Evolutionary conservation across 2,888 invertebrate species (phyloP).

Genomic region (Balanococcus diminutus): DNA sequence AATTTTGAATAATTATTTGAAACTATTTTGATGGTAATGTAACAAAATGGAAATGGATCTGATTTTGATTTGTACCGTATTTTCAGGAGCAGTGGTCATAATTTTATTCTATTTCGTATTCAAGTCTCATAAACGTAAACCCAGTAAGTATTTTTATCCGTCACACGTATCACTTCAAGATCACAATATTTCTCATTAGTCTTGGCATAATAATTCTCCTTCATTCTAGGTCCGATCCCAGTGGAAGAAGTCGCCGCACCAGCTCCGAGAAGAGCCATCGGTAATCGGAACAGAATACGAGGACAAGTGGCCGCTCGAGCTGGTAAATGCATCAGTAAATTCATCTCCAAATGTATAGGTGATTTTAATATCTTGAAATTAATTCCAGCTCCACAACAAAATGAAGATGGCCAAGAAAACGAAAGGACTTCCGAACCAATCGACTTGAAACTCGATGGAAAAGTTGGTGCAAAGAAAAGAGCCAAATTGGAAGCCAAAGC

Average conservation of each 20-base stretch:
- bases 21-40: background rate
- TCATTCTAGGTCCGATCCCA: background rate
- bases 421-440: conserved; percentile 59
- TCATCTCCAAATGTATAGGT: background rate
- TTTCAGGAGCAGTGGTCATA: conserved; percentile 21
- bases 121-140: conserved; percentile 32
- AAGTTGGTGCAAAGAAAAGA: conserved; percentile 91
- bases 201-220: background rate
- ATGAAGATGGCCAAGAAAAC: conserved; percentile 41
- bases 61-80: conserved; percentile 7
- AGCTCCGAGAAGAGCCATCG: conserved; percentile 37
- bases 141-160: background rate
- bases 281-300: conserved; percentile 43
- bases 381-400: conserved; percentile 2
- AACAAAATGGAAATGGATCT: conserved; percentile 21
- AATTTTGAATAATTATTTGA: background rate
- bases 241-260: background rate
- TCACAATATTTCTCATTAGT: background rate
- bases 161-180: background rate
- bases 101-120: conserved; percentile 48
- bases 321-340: background rate
- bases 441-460: conserved; percentile 70
- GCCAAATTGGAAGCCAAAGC: conserved; percentile 93
- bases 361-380: too few species aligned
- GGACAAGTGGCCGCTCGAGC: background rate